phyloP scores from a whole-genome alignment of 2,113 vertebrate species.

The Phrynosoma platyrhinos region DNA sequence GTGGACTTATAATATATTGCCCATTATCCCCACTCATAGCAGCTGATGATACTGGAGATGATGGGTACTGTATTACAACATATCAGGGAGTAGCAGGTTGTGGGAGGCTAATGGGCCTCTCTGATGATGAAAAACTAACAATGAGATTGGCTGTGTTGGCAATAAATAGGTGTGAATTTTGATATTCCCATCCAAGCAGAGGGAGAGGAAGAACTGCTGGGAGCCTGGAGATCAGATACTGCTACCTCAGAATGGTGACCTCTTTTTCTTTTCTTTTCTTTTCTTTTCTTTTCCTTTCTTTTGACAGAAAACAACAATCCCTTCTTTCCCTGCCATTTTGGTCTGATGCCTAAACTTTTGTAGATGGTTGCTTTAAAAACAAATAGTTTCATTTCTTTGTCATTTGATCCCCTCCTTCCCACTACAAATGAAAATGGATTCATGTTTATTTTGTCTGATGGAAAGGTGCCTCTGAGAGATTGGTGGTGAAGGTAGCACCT shows the following conservation, averaged over 20 bases:
- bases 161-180: neutral
- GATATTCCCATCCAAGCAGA: neutral
- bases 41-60: neutral
- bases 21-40: neutral
- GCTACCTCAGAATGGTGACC: neutral
- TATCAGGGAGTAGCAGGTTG: neutral
- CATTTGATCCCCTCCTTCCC: neutral
- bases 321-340: too few species aligned
- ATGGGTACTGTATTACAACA: neutral
- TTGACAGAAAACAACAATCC: neutral
- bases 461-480: neutral
- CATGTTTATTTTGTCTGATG: neutral
- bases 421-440: neutral
- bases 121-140: neutral
- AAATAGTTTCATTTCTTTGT: neutral
- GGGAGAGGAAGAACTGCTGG: neutral
- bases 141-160: neutral
- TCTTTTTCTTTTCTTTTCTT: neutral
- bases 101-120: neutral
- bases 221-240: neutral
- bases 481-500: neutral
- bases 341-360: neutral
- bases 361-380: neutral
- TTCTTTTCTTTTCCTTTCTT: neutral
- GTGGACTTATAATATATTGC: neutral